A percentile compares a stretch with the other conserved stretches of the same genome.
These are phyloP conservation scores for Virgularia gustaviana DNA, from an alignment of 92 coral and sea anemone genomes.

Conservation along the genomic window DNA sequence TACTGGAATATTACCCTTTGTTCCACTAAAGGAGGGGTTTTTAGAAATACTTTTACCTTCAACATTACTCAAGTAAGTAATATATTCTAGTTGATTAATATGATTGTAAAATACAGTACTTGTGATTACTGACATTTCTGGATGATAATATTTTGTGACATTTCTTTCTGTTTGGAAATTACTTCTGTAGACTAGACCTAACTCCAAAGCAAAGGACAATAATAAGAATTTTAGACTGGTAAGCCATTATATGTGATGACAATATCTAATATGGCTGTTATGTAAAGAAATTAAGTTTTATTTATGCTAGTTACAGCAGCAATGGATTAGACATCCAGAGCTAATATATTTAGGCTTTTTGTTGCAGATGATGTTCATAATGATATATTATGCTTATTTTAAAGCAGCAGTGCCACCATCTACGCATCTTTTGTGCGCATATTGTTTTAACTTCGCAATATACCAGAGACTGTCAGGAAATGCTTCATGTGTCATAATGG, in stretches of 20 bases:
- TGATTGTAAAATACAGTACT: too few species aligned
- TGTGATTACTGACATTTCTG: not conserved
- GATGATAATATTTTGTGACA: too few species aligned
- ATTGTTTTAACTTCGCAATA: too few species aligned
- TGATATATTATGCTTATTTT: too few species aligned
- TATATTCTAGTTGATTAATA: not conserved
- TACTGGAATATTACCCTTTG: slow-evolving; percentile 82
- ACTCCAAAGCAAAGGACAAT: slow-evolving; percentile 58
- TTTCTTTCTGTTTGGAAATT: not conserved
- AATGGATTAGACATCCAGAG: not conserved
- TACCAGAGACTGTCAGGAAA: too few species aligned
- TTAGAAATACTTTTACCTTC: slow-evolving; percentile 78
- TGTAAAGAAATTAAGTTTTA: not conserved
- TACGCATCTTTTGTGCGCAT: too few species aligned
- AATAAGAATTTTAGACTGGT: slow-evolving; percentile 82
- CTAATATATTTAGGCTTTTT: too few species aligned
- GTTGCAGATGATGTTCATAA: too few species aligned
- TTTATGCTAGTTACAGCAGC: not conserved
- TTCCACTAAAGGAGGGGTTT: slow-evolving; percentile 87
- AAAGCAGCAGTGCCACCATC: too few species aligned
- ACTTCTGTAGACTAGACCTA: slow-evolving; percentile 68
- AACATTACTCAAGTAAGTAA: slow-evolving; percentile 75
- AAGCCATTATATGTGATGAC: slow-evolving; percentile 10
- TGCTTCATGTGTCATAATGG: too few species aligned
- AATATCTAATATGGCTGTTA: not conserved